A percentile compares a stretch with the other conserved stretches of the same genome.
Conservation (phyloP, 30 jellyfish, hydroid and myxozoan species). For the Chironex yamaguchii region DNA sequence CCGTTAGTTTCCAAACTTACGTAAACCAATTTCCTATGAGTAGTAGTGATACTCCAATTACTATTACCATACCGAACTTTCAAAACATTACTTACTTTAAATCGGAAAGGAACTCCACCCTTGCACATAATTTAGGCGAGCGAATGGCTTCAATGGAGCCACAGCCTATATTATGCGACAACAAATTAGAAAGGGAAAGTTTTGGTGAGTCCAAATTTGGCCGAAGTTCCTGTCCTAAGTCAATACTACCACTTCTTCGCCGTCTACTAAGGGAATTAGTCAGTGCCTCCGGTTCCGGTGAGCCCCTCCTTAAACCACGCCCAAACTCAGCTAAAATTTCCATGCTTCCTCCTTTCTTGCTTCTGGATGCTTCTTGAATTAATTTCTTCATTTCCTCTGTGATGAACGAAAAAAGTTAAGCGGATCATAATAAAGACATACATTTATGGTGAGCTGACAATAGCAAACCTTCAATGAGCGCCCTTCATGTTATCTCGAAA, state of each 20-base stretch:
- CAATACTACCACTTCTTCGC: not conserved
- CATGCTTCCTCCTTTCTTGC: conserved; percentile 42
- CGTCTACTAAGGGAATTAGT: not conserved
- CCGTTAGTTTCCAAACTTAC: too few relatives aligned
- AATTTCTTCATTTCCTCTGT: conserved; percentile 84
- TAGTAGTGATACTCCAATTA: too few relatives aligned
- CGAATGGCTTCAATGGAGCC: conserved; percentile 21
- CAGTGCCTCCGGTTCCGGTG: conserved; percentile 76
- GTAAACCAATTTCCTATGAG: too few relatives aligned
- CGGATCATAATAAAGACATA: not conserved
- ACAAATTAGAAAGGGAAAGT: not conserved
- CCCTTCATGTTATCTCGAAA: too few relatives aligned
- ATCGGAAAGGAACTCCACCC: conserved; percentile 71
- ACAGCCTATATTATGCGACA: not conserved
- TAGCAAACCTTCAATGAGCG: too few relatives aligned
- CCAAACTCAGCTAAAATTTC: conserved; percentile 78
- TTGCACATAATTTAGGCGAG: conserved; percentile 50
- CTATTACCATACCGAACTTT: too few relatives aligned
- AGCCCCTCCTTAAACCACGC: conserved; percentile 66
- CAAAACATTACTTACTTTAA: conserved; percentile 81
- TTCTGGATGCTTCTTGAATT: conserved; percentile 66
- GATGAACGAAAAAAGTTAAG: not conserved
- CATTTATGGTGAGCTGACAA: not conserved
- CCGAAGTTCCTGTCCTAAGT: not conserved
- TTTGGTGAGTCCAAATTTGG: not conserved